Evolutionary conservation across 2,888 invertebrate species (phyloP), one percentile per base, ranked within the genome.

Genomic region (Yponomeuta evonymella): DNA sequence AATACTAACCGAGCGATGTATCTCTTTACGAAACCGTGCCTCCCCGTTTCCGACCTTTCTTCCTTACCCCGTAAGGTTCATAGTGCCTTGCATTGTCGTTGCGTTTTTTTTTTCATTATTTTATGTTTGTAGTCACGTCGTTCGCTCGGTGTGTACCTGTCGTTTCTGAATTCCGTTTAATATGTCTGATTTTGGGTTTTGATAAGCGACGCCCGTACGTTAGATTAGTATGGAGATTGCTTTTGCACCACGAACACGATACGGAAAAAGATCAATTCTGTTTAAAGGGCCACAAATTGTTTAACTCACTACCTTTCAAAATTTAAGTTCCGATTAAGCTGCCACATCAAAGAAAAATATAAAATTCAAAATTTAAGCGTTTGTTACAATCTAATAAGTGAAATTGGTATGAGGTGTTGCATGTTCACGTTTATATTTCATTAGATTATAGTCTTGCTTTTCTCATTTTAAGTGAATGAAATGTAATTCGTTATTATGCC

Each of bases 81-180:
- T 66, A 76, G 77, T 82, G 2, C 23, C 12, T 30, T 72, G 36
- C 15, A 0, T 58, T 58, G 1, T 15, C 12, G 15, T 58, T 58
- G 51, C 51, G 15, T 36, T 69, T 65, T 67, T 33, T 48, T 71
- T 75, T 73, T 75, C 72, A 72, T 74, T 74, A 74, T 72, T 70
- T 73, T 64, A 70, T 75, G 74, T 76, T 79, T 78, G 71, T 73
- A 74, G 71, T 73, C 78, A 77, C 73, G 75, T 78, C 64, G 77
- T 77, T 76, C 77, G 74, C 51, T 15, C 15, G 15, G 15, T 58
- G 51, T 58, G 78, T 75, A 85, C 86, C 86, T 87, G 87, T 86
- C 83, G 81, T 83, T 83, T 81, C 80, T 81, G 81, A 81, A 80
- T 86, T 83, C 76, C 80, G 78, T 83, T 81, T 79, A 78, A 80